Evolutionary conservation across 2,113 vertebrate genomes (phyloP), one percentile per base, ranked within the genome.

Genomic region (Syngnathoides biaculeatus): DNA sequence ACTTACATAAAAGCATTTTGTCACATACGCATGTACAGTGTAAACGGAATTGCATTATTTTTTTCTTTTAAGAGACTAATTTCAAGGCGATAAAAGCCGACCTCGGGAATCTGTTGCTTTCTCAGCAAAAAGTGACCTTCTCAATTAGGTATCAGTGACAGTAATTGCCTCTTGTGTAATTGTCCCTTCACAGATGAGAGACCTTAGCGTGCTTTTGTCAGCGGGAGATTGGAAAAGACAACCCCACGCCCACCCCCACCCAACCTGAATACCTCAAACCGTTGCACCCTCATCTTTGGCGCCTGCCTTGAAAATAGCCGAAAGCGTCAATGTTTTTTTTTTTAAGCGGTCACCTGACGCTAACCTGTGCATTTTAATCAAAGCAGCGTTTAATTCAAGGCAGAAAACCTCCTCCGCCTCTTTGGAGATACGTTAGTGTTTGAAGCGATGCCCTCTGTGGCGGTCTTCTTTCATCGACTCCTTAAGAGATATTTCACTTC

Each of bases 151-250:
- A 82, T 89, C 82, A 73, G 69, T 86, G 84, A 78, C 87, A 83
- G 86, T 88, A 91, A 91, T 86, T 90, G 87, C 72, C 69, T 82
- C 76, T 67, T 73, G 78, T 84, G 75, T 89, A 90, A 89, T 87
- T 85, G 85, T 87, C 74, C 81, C 73, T 87, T 90, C 80, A 88
- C 81, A 84, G 81, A 85, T 78, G 75, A 81, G 74, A 81, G 81
- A 75, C 80, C 73, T 76, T 75, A 79, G 79, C 82, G 52, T 68
- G 72, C 72, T 70, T 67, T 64, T 43, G 64, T 72, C 60, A 67
- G 55, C 50, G 64, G 53, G 70, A 65, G 69, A 81, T 53, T 71
- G 67, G 67, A 71, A 82, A 82, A 74, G 73, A 73, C 58, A 55
- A 72, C 57, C 52, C 52, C 27, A 63, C 26, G 63, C 67, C 64